Base-by-base conservation (phyloP, 2,113 vertebrate species). In the Cromileptes altivelis region DNA sequence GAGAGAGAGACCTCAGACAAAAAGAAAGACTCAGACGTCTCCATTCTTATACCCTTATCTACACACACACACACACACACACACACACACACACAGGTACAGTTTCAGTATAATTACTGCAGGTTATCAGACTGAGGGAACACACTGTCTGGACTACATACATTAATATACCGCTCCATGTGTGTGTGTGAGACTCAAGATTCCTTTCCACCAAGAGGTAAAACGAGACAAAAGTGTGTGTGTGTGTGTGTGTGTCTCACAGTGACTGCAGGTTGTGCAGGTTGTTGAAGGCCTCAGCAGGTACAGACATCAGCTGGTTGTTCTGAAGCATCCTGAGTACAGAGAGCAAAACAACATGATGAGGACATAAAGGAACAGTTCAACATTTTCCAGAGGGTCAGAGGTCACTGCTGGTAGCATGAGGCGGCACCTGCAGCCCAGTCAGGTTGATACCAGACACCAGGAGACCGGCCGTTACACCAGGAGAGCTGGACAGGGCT, bases 251-350 rank as follows among this genome's bases (percentile, higher is more conserved):
- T 27, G 74, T 40, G 94, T 97, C 97, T 97, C 92, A 98, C 97
- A 98, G 93, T 4, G 98, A 98, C 82, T 98, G 97, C 62, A 99
- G 96, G 86, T 94, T 97, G 88, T 88, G 95, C 75, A 98, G 89
- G 88, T 96, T 96, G 91, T 96, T 97, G 3, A 99, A 95, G 0
- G 97, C 97, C 89, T 98, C 97, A 0, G 86, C 91, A 18, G 97
- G 98, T 40, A 98, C 97, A 69, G 97, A 96, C 13, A 80, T 95
- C 70, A 99, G 94, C 62, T 96, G 96, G 92, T 99, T 99, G 88
- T 99, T 99, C 92, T 99, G 98, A 61, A 99, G 95, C 97, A 99
- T 99, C 72, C 98, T 99, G 60, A 19, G 1, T n/a, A 70, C 8
- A 85, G 55, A 86, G 13, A 37, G 33, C 33, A 37, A 37, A 37